Conservation (phyloP, 2,888 invertebrate species). For the Tortricodes alternella region DNA sequence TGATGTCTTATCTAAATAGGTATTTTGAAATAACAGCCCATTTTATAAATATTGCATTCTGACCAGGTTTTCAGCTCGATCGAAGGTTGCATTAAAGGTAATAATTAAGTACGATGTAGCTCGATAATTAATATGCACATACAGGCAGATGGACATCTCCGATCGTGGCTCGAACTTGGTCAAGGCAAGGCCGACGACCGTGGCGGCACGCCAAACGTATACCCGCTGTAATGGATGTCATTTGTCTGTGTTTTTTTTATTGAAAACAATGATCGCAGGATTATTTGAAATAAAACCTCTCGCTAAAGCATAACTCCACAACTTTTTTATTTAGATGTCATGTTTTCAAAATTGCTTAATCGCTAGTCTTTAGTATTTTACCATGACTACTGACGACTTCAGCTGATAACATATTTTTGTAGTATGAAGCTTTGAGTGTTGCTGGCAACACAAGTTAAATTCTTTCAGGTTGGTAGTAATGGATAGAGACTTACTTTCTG, state of each 20-base stretch:
- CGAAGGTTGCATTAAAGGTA: conserved; percentile 37
- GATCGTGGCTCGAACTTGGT: conserved; percentile 67
- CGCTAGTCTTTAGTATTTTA: too few species aligned
- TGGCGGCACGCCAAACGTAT: conserved; percentile 73
- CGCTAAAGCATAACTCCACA: not conserved
- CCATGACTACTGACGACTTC: too few species aligned
- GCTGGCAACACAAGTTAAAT: too few species aligned
- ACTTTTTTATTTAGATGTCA: not conserved
- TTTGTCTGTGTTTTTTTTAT: conserved; percentile 66
- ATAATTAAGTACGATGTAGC: conserved; percentile 45
- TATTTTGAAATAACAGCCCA: not conserved
- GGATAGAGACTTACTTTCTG: too few species aligned
- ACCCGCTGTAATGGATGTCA: conserved; percentile 55
- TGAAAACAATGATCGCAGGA: conserved; percentile 53
- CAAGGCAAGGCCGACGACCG: conserved; percentile 75
- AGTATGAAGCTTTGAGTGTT: too few species aligned
- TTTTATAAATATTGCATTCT: not conserved
- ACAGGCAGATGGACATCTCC: conserved; percentile 56
- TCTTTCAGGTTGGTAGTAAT: too few species aligned
- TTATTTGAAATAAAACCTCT: conserved; percentile 42
- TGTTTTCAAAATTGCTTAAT: too few species aligned
- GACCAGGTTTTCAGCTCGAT: conserved; percentile 1
- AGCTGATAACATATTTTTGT: too few species aligned
- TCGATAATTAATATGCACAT: conserved; percentile 59
- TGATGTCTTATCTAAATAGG: not conserved